Conservation (phyloP, 53 echinoderm and acorn worm genomes). For the Temnopleurus reevesii region DNA sequence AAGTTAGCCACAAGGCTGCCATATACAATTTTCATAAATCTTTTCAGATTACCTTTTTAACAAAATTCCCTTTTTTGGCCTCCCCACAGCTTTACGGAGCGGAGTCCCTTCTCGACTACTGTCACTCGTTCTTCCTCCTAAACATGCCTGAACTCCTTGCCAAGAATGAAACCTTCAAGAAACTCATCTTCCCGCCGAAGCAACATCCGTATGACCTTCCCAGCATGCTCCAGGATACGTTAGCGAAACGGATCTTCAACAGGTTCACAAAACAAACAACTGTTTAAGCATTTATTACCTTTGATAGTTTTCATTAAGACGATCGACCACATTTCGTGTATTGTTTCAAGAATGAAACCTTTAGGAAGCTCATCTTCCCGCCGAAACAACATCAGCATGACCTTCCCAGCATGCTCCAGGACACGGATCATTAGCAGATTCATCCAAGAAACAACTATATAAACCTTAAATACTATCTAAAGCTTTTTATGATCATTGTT, state of each 20-base stretch:
- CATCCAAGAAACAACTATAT: constrained; percentile 77
- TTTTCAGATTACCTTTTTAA: too few species aligned
- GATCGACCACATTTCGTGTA: too few species aligned
- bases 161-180: constrained; percentile 85
- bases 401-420: neutral
- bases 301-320: neutral
- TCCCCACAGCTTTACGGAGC: constrained; percentile 74
- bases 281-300: constrained; percentile 32
- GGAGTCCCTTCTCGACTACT: constrained; percentile 74
- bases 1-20: too few species aligned
- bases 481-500: neutral
- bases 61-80: neutral
- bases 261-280: constrained; percentile 81
- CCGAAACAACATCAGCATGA: neutral
- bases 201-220: constrained; percentile 79
- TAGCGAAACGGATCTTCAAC: constrained; percentile 68
- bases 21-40: too few species aligned
- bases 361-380: neutral
- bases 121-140: constrained; percentile 84
- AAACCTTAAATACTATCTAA: neutral
- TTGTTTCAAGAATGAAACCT: neutral
- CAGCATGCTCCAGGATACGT: constrained; percentile 71
- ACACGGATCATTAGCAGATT: constrained; percentile 61
- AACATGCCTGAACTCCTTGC: constrained; percentile 78
- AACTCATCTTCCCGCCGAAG: constrained; percentile 62